Evolutionary conservation across 2,797 vertebrate species (phyloP), one percentile per base, ranked within the genome.

Genomic region (Cuculus canorus): DNA sequence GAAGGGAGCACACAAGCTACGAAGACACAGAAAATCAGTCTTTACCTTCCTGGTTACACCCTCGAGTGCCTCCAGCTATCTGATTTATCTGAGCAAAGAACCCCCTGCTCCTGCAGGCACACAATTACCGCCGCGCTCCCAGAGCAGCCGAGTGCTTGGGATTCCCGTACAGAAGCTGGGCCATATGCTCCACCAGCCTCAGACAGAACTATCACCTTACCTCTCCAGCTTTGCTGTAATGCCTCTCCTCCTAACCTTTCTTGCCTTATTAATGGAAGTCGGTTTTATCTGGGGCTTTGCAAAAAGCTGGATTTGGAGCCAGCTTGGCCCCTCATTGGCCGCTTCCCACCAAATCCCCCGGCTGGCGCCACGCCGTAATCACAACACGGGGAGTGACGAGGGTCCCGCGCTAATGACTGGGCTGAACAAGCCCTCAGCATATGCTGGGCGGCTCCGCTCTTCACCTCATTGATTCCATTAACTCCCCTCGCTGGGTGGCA

Each of bases 181-280:
- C 97, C 98, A 97, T 97, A 91, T 96, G 97, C 97, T 97, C 82
- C 18, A 11, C 93, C 81, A 94, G 96, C 96, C 91, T 61, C 95
- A 88, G 94, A 88, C 96, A 96, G 60, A 95, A 77, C 94, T 64
- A 96, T 95, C 97, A 71, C 97, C 97, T 98, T 97, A 98, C 98
- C 96, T 97, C 94, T 94, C 79, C 95, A 88, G 96, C 63, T 80
- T 79, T 70, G 92, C 97, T 41, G 90, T 43, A 88, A 82, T 39
- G 96, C 97, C 80, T 50, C 96, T 94, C 25, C 32, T 96, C 91
- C 96, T 90, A 91, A 96, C 95, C 94, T 48, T 85, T 27, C 94
- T 52, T 11, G 81, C 89, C 87, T 87, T 22, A 82, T 96, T 94
- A 97, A 72, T 48, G 97, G 88, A 12, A 92, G 92, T 5, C 93